Evolutionary conservation across 2,113 vertebrate species (phyloP).

Genomic region (Apodemus sylvaticus): DNA sequence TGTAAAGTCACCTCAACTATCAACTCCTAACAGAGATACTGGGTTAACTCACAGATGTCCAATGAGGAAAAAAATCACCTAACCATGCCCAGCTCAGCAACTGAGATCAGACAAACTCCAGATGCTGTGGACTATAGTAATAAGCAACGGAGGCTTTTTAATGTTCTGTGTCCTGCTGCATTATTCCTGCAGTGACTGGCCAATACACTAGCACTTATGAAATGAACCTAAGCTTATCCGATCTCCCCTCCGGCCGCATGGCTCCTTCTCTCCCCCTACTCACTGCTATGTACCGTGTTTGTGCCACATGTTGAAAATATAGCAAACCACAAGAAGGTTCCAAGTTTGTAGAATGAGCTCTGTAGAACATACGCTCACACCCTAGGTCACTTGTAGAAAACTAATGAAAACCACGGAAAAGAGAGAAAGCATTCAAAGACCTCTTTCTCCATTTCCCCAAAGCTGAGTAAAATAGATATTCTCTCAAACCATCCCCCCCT

Average conservation of each 20-base stretch:
- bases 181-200: background rate
- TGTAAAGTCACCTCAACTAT: background rate
- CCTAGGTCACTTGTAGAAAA: background rate
- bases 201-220: background rate
- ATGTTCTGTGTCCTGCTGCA: background rate
- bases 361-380: background rate
- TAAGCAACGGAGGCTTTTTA: background rate
- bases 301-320: background rate
- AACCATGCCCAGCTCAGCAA: background rate
- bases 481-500: background rate
- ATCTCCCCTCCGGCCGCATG: background rate
- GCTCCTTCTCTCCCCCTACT: background rate
- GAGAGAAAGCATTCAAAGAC: background rate
- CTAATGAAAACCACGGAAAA: background rate
- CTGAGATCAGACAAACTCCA: background rate
- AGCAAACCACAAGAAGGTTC: background rate
- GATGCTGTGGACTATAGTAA: background rate
- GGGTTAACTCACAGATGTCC: background rate
- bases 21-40: background rate
- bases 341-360: background rate
- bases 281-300: background rate
- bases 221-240: background rate
- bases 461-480: background rate
- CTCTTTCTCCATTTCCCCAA: background rate
- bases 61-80: background rate